Evolutionary conservation across 2,113 vertebrate genomes (phyloP).

Genomic region (Cathartes aura): DNA sequence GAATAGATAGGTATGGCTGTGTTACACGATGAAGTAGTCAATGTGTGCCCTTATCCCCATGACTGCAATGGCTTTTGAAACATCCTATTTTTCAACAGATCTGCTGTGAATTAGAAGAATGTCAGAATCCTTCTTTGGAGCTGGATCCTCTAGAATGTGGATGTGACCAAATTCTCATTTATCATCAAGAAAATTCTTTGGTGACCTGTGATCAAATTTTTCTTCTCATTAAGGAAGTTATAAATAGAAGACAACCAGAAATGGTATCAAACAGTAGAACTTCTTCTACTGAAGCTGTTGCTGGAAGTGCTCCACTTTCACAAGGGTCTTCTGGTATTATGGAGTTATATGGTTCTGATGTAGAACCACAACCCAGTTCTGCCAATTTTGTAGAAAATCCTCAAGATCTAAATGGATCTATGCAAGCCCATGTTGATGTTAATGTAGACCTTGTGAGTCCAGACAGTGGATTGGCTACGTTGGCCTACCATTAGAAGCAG

Average conservation of each 20-base stretch:
- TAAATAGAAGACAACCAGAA: constrained; percentile 82
- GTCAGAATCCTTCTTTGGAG: constrained; percentile 82
- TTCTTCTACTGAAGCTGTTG: constrained; percentile 93
- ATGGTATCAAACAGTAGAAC: constrained; percentile 89
- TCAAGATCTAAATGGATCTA: constrained; percentile 75
- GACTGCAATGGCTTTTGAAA: neutral
- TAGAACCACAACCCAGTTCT: constrained; percentile 81
- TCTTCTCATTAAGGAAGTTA: constrained; percentile 85
- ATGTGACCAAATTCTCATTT: constrained; percentile 84
- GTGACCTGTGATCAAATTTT: constrained; percentile 83
- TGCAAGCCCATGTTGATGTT: constrained; percentile 80
- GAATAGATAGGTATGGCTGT: neutral
- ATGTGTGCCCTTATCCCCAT: neutral
- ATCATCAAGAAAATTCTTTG: constrained; percentile 77
- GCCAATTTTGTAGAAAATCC: constrained; percentile 82
- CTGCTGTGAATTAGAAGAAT: constrained; percentile 89
- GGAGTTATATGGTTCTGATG: constrained; percentile 90
- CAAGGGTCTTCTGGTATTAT: constrained; percentile 93
- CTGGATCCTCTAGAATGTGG: constrained; percentile 80
- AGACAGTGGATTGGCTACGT: constrained; percentile 91
- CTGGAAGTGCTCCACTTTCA: constrained; percentile 92
- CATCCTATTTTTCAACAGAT: constrained; percentile 76
- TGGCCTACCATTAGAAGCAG: constrained; percentile 94
- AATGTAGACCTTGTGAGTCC: constrained; percentile 89
- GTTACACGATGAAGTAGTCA: neutral